Base-by-base conservation (phyloP, 2,888 invertebrate genomes). In the Patella depressa region DNA sequence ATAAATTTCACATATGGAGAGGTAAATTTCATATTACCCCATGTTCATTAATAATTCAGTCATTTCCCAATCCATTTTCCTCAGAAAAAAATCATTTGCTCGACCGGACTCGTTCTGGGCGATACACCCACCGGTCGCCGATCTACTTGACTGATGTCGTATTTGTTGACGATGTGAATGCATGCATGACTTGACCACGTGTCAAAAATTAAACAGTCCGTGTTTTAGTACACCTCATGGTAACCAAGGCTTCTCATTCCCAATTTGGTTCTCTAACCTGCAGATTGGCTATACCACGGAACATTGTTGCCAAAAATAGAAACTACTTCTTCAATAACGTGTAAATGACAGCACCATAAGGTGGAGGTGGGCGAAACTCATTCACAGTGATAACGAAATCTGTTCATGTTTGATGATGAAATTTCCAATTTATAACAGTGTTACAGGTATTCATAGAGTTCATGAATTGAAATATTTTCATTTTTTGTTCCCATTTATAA, bases 1-100 rank as follows among this genome's bases (percentile, higher is more conserved):
- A 77, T 80, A 85, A 83, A 85, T 85, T 85, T 85, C 83, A 82
- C 85, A 84, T 86, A 79, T 86, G 86, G 87, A 86, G 84, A 87
- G 86, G 86, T 87, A 85, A 53, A 57, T 65, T 85, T 78, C 72
- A 71, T 75, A 74, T 75, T 45, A 57, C 75, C 34, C 73, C 65
- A 75, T 71, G 57, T 75, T 65, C 69, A 54, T 15, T 72, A 53
- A 55, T 78, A 65, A 65, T 54, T 59, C 65, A 53, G 24, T 69
- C 65, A n/a, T 45, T 72, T 54, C 29, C 24, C 54, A 15, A 24
- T 24, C 24, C 54, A 72, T 72, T 72, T 72, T 15, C 24, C 54
- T 17, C 17, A 17, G 24, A 15, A 53, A 54, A 19, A 53, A 54
- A 24, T 54, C 17, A 24, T 53, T 24, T 53, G 24, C 54, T 72